A percentile compares a stretch with the other conserved stretches of the same genome.
Conservation (phyloP, 2,797 vertebrate species). For the Myotis myotis region DNA sequence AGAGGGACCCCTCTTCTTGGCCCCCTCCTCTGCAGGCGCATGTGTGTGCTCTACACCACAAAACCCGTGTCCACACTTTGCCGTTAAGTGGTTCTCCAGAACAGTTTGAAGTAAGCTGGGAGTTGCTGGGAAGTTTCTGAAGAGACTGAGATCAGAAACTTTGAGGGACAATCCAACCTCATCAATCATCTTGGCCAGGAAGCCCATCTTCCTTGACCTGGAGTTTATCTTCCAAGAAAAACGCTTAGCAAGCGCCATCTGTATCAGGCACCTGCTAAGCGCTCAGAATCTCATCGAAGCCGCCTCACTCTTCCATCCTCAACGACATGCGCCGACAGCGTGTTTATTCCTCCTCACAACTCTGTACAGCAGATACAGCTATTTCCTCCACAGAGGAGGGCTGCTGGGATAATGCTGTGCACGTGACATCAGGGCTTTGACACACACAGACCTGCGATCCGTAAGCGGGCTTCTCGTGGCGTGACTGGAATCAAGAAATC, state of each 20-base stretch:
- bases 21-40: background rate
- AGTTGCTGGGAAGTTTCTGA: background rate
- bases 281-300: background rate
- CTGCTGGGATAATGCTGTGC: accelerated
- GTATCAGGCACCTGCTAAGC: accelerated
- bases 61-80: accelerated
- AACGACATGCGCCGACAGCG: background rate
- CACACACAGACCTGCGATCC: accelerated
- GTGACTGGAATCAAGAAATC: background rate
- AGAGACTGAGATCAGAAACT: background rate
- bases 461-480: too few relatives aligned
- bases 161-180: background rate
- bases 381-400: background rate
- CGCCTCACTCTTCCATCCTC: background rate
- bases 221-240: background rate
- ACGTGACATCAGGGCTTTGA: accelerated
- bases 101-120: background rate
- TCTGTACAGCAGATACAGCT: background rate
- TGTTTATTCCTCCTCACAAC: background rate
- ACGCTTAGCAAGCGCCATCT: background rate
- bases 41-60: background rate
- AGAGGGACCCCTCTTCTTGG: background rate
- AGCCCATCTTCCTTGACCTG: background rate
- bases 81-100: background rate
- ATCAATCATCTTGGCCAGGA: background rate